Base-by-base conservation (phyloP, 2,797 vertebrate species). In the Synaphobranchus kaupii region DNA sequence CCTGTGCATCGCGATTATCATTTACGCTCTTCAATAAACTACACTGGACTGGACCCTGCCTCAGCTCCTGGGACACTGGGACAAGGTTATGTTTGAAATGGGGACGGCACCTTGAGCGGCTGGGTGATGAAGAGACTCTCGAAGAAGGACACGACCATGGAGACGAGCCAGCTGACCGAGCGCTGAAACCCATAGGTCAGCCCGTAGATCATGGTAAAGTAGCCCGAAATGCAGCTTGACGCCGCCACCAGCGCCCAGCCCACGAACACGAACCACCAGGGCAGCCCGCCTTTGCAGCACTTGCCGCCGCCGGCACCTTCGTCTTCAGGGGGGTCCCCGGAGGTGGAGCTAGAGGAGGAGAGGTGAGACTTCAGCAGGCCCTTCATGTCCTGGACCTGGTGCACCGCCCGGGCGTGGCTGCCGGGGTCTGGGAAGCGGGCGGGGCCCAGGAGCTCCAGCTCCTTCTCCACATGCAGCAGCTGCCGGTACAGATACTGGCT, bases 101-200 rank as follows among this genome's bases (percentile, higher is more conserved):
- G 17, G 31, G 52, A 3, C 7, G 9, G 80, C 94, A 99, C 98
- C 96, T 99, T 99, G 84, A 99, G 92, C 39, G 98, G 97, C 87
- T 99, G 98, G 0, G 97, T 99, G 89, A 99, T 95, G 84, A 99
- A 98, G 85, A 99, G 93, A 66, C 98, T 99, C 94, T 99, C 97
- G 92, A 98, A 95, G 90, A 99, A 98, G 54, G 98, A 99, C 88
- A 99, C 95, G 3, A 94, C 90, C 97, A 98, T 97, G 91, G 98
- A 99, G 92, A 99, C 97, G 25, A 99, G 95, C 98, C 98, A 99
- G 92, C 96, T 97, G 88, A 98, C 95, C 31, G 98, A 99, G 89
- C 97, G 97, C n/a, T 97, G 96, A 88, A 97, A 96, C 78, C 98
- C 98, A 0, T 99, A 99, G 0, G 96, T 98, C 89, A 99, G 94